Evolutionary conservation across 2,113 vertebrate genomes (phyloP).

Genomic region (Pelecanoides urinatrix): DNA sequence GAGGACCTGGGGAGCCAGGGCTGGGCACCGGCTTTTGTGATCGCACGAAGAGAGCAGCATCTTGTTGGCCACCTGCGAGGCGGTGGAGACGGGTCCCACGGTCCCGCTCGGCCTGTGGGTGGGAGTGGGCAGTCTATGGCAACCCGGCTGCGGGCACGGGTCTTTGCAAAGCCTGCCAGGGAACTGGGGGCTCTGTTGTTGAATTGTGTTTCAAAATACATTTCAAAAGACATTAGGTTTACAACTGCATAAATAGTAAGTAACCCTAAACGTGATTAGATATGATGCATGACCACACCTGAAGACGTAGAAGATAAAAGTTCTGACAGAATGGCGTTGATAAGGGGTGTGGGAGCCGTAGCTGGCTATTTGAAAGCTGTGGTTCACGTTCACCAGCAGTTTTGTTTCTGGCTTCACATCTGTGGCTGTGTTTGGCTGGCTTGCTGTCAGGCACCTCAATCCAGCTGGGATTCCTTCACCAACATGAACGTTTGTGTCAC

Average conservation of each 20-base stretch:
- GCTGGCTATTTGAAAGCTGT: accelerated
- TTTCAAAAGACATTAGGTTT: background rate
- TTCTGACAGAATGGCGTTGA: accelerated
- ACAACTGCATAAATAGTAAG: background rate
- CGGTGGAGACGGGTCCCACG: accelerated
- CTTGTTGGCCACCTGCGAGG: background rate
- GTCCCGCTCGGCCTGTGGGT: accelerated
- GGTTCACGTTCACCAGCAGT: accelerated
- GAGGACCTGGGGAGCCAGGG: accelerated
- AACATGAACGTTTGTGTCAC: accelerated
- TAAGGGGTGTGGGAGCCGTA: background rate
- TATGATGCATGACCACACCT: accelerated
- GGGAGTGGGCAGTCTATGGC: accelerated
- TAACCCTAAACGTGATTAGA: accelerated
- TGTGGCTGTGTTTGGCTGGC: accelerated
- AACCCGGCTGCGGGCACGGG: accelerated
- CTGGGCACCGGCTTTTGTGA: background rate
- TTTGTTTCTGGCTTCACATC: background rate
- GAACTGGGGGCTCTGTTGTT: accelerated
- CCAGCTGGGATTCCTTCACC: background rate
- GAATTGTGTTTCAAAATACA: accelerated
- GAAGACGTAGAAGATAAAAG: background rate
- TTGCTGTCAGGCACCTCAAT: background rate
- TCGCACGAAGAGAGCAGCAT: accelerated
- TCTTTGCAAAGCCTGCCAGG: background rate